Evolutionary conservation across 2,113 vertebrate genomes (phyloP).

Genomic region (Pyrgilauda ruficollis): DNA sequence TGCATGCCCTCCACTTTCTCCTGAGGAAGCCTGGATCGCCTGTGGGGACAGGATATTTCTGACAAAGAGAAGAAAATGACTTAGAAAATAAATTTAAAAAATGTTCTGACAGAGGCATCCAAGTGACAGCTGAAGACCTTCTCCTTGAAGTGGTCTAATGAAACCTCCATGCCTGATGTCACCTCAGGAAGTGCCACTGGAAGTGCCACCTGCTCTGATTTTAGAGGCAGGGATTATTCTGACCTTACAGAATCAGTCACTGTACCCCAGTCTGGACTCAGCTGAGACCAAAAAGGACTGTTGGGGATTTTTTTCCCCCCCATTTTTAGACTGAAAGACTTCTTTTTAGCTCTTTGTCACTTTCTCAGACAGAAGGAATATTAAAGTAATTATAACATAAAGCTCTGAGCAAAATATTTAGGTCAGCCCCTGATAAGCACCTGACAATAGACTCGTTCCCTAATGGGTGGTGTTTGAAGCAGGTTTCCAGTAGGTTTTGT

Average conservation of each 20-base stretch:
- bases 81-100: neutral
- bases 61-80: neutral
- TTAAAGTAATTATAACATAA: neutral
- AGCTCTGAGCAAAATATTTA: neutral
- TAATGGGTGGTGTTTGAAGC: neutral
- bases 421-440: neutral
- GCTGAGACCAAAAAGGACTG: neutral
- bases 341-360: neutral
- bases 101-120: neutral
- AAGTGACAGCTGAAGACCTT: neutral
- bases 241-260: neutral
- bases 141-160: neutral
- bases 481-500: neutral
- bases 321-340: neutral
- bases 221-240: neutral
- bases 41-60: neutral
- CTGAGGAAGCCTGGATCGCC: neutral
- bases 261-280: neutral
- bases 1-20: neutral
- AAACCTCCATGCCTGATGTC: neutral
- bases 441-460: neutral
- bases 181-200: neutral
- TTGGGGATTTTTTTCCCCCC: neutral
- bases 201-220: neutral
- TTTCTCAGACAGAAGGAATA: neutral